Conservation (phyloP, 2,797 vertebrate species). For the Remorina albescens region DNA sequence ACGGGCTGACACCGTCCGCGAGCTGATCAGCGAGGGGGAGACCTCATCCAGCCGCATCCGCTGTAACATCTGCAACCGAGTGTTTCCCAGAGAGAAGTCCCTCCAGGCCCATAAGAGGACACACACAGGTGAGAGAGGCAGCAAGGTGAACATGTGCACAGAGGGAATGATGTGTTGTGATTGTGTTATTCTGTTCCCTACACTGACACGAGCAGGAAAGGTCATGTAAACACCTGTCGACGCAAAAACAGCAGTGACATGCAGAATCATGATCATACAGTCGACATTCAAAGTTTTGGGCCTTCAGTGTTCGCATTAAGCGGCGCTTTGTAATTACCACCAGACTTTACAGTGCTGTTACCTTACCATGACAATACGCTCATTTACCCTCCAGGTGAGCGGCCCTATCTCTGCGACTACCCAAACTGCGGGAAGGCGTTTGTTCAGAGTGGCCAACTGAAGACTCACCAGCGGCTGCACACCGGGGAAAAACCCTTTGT, state of each 20-base stretch:
- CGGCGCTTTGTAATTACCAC: not conserved
- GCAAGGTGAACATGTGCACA: not conserved
- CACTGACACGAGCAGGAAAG: not conserved
- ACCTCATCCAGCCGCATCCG: slow-evolving; percentile 96
- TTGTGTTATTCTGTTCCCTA: not conserved
- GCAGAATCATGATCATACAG: not conserved
- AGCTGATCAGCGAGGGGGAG: slow-evolving; percentile 95
- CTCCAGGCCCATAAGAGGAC: slow-evolving; percentile 98
- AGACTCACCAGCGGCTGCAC: slow-evolving; percentile 99
- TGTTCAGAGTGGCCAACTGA: slow-evolving; percentile 98
- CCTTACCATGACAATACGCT: not conserved
- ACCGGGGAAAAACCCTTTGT: slow-evolving; percentile 99
- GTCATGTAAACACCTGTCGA: not conserved
- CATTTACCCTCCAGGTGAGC: slow-evolving; percentile 87
- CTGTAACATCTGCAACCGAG: slow-evolving; percentile 96
- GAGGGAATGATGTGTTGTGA: not conserved
- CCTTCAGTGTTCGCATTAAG: not conserved
- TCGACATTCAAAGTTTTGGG: not conserved
- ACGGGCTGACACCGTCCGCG: slow-evolving; percentile 93
- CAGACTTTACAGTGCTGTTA: not conserved
- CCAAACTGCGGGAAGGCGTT: slow-evolving; percentile 98
- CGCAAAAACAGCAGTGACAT: slow-evolving; percentile 1
- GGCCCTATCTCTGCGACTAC: slow-evolving; percentile 97
- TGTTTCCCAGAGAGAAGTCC: slow-evolving; percentile 97
- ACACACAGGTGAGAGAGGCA: slow-evolving; percentile 89